Evolutionary conservation across 2,113 vertebrate genomes (phyloP).

Genomic region (Pseudonaja textilis): DNA sequence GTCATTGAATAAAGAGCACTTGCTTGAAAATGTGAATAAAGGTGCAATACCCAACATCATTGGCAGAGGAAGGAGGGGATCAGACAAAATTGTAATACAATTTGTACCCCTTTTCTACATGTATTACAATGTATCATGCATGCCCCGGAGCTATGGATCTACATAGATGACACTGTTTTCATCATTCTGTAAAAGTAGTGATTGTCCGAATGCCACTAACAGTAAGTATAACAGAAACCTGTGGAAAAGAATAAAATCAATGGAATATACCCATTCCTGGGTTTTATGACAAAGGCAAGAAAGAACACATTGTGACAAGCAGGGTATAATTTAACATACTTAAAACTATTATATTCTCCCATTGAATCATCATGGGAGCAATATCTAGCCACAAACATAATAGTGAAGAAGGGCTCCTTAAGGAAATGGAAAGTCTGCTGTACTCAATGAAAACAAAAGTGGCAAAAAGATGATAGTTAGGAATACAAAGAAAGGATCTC

Average conservation of each 20-base stretch:
- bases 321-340: not conserved
- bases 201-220: not conserved
- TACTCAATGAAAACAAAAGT: not conserved
- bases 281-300: not conserved
- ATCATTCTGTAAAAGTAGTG: not conserved
- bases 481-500: not conserved
- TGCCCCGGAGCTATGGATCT: not conserved
- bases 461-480: not conserved
- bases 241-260: not conserved
- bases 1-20: not conserved
- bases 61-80: not conserved
- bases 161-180: not conserved
- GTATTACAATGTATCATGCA: not conserved
- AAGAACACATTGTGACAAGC: not conserved
- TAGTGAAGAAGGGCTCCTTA: not conserved
- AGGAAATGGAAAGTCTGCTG: not conserved
- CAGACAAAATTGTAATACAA: not conserved
- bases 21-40: not conserved
- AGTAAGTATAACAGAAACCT: not conserved
- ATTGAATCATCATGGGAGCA: not conserved
- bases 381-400: not conserved
- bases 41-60: not conserved
- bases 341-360: too few species aligned
- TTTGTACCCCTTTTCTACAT: not conserved
- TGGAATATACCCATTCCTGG: not conserved